Conservation (phyloP, 1,140 invertebrate species). For the Drosophila kepulauana region DNA sequence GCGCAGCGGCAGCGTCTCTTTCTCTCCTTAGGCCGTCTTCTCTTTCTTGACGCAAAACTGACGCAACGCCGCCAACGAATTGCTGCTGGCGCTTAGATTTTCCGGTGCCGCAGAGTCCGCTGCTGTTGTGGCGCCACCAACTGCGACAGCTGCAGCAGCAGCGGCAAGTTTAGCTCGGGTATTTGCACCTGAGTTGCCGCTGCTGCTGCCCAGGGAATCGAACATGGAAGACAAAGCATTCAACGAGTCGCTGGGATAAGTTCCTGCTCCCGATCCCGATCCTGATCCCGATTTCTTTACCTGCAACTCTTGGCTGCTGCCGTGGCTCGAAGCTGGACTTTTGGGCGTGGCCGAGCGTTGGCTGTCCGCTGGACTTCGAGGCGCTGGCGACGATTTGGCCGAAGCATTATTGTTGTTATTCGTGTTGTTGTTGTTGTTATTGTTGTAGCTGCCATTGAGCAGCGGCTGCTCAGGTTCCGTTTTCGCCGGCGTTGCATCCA, state of each 20-base stretch:
- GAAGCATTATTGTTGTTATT: slow-evolving; percentile 48
- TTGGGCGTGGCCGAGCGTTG: slow-evolving; percentile 86
- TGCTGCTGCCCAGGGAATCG: slow-evolving; percentile 86
- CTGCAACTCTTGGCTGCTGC: slow-evolving; percentile 85
- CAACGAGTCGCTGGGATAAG: slow-evolving; percentile 87
- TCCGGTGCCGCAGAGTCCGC: slow-evolving; percentile 50
- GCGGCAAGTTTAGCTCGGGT: slow-evolving; percentile 65
- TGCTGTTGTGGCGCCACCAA: background rate
- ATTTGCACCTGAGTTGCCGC: slow-evolving; percentile 43
- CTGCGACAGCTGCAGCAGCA: slow-evolving; percentile 42
- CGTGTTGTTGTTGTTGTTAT: slow-evolving; percentile 48
- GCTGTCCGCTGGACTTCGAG: slow-evolving; percentile 49
- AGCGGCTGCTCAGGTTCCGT: slow-evolving; percentile 37
- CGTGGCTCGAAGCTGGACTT: slow-evolving; percentile 88
- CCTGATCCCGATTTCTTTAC: slow-evolving; percentile 83
- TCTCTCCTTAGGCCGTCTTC: slow-evolving; percentile 78
- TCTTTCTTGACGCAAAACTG: slow-evolving; percentile 84
- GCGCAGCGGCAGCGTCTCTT: background rate
- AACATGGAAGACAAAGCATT: slow-evolving; percentile 95
- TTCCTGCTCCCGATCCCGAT: slow-evolving; percentile 85
- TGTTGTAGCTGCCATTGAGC: slow-evolving; percentile 60
- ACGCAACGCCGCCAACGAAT: slow-evolving; percentile 78
- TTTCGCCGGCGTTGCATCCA: slow-evolving; percentile 50
- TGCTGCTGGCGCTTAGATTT: slow-evolving; percentile 73
- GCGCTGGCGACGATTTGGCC: slow-evolving; percentile 51